Evolutionary conservation across 1,140 invertebrate genomes (phyloP), one percentile per base, ranked within the genome.

Genomic region (Anoplophora glabripennis): DNA sequence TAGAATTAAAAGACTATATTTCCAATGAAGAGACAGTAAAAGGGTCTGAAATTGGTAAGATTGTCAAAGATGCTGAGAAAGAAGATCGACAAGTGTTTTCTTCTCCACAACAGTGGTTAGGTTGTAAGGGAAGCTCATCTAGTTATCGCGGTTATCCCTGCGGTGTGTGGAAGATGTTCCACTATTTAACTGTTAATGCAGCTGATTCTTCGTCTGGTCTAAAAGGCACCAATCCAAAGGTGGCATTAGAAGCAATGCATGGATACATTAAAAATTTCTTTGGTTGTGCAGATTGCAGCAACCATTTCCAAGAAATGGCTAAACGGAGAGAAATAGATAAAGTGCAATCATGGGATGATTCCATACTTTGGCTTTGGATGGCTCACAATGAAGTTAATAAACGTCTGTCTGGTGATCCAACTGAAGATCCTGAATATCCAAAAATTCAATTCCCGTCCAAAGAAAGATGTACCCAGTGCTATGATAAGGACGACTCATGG

Each of bases 321-420:
- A 70, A 80, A 18, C 74, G 77, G 64, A 83, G 86, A 48, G 81
- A 87, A 65, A 80, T 90, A 52, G 82, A 82, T 60, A 82, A 87
- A 58, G 85, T 95, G 0, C 76, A 79, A 17, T 83, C 81, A 41
- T 80, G 83, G 57, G 82, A 90, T 47, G 89, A 93, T 44, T 83
- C 87, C 14, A 84, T 98, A 0, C 68, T 98, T 7, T 99, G 95
- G 94, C 75, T 99, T 2, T 99, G 97, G 97, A 81, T 81, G 52
- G 89, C 93, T 1, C 96, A 99, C 72, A 99, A 99, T 77, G 85
- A 88, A 75, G 95, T 94, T 0, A 99, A 99, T 74, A 78, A 87
- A 60, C 83, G 96, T 62, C 76, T 99, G 11, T 81, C 88, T 33
- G 89, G 91, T 0, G 92, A 97, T 75, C 45, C 78, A 1, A 94